These are phyloP conservation scores for Sceliomorpha sp. DNA, from an alignment of 2,888 invertebrate species.

Conservation along the genomic window DNA sequence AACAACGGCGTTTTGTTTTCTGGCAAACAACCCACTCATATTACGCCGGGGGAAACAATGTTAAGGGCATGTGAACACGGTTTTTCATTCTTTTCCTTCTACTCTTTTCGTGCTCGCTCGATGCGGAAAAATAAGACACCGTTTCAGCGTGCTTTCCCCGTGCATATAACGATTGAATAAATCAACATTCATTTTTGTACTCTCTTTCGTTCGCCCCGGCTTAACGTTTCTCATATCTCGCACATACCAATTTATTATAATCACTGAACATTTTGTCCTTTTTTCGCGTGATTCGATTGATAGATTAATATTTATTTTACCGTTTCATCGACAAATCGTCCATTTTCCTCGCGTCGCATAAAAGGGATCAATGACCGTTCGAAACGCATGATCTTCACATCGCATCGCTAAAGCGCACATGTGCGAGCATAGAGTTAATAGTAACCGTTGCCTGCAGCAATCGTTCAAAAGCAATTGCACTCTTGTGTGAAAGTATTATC, in stretches of 20 bases:
- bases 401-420: too few species aligned
- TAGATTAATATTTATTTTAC: too few species aligned
- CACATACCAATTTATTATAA: neutral
- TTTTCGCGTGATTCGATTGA: too few species aligned
- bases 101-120: constrained; percentile 10
- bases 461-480: too few species aligned
- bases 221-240: constrained; percentile 4
- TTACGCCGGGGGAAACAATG: constrained; percentile 34
- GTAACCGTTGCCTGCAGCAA: too few species aligned
- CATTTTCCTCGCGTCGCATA: too few species aligned
- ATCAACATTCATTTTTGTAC: constrained; percentile 21
- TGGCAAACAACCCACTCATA: constrained; percentile 55
- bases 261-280: too few species aligned
- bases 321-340: too few species aligned
- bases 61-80: constrained; percentile 38
- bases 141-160: constrained; percentile 19
- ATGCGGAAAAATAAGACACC: constrained; percentile 31
- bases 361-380: too few species aligned
- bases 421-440: too few species aligned
- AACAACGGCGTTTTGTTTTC: constrained; percentile 62
- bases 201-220: neutral
- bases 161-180: constrained; percentile 20
- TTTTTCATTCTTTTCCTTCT: constrained; percentile 11
- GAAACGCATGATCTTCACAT: too few species aligned
- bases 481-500: too few species aligned